Conservation (phyloP, 2,797 vertebrate genomes). For the Enoplosus armatus region DNA sequence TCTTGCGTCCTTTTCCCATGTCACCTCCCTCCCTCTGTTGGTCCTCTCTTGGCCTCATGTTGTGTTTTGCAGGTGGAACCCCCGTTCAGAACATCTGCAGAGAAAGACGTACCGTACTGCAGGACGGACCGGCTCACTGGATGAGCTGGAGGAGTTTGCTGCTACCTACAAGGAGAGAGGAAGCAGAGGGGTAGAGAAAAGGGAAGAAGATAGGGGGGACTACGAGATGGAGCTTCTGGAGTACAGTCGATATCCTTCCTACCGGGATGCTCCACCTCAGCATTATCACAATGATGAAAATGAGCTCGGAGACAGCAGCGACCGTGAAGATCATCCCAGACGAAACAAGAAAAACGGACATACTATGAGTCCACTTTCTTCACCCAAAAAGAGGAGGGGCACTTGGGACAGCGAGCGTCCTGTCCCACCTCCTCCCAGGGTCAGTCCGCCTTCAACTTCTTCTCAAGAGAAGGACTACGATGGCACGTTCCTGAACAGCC, state of each 20-base stretch:
- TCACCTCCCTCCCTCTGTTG: neutral
- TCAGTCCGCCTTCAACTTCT: slow-evolving; percentile 62
- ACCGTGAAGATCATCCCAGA: slow-evolving; percentile 73
- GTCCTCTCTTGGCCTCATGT: neutral
- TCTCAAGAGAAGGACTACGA: slow-evolving; percentile 87
- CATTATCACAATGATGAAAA: slow-evolving; percentile 62
- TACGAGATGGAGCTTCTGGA: slow-evolving; percentile 79
- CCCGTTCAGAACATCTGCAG: slow-evolving; percentile 93
- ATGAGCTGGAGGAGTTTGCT: slow-evolving; percentile 93
- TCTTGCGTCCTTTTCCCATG: neutral
- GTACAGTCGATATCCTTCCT: slow-evolving; percentile 73
- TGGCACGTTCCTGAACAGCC: slow-evolving; percentile 87
- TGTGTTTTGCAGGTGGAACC: slow-evolving; percentile 87
- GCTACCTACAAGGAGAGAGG: slow-evolving; percentile 80
- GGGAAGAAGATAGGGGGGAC: slow-evolving; percentile 76
- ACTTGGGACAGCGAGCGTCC: slow-evolving; percentile 83
- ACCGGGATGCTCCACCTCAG: slow-evolving; percentile 68
- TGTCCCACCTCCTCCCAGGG: slow-evolving; percentile 72
- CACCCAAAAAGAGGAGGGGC: slow-evolving; percentile 86
- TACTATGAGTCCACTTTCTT: slow-evolving; percentile 80
- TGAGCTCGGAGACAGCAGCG: slow-evolving; percentile 66
- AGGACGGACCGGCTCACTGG: slow-evolving; percentile 91
- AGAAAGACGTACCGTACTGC: slow-evolving; percentile 89
- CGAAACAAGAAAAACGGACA: slow-evolving; percentile 69
- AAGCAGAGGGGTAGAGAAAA: slow-evolving; percentile 76